Base-by-base conservation (phyloP, 2,797 vertebrate species). In the Oreonectes daqikongensis region DNA sequence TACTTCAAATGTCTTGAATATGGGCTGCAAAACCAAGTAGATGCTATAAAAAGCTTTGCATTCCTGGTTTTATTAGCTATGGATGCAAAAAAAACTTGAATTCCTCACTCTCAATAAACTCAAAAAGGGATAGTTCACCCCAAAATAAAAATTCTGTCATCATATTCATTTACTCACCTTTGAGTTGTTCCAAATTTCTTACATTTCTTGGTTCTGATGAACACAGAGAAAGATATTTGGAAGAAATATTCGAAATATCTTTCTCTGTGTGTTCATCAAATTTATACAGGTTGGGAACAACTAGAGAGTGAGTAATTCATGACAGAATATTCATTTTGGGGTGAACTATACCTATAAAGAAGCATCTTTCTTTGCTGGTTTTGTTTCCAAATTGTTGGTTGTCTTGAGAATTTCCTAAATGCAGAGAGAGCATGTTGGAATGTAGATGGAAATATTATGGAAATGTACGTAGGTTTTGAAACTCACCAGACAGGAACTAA, bases 1-100 rank as follows among this genome's bases (percentile, higher is more conserved):
- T 42, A 74, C 61, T 28, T 64, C 46, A 65, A 65, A 74, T 65
- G 32, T 40, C 20, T 64, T 52, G 30, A 50, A 38, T 22, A 64
- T 52, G 17, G 71, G 22, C 4, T 53, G 32, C n/a, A 35, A 40
- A 63, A 12, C 20, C 32, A 52, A 18, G 30, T 30, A 38, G 70
- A 35, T 5, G 5, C 30, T 38, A 15, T 71, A 71, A 72, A 72
- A 72, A 60, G 24, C 18, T 28, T 17, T n/a, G 48, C 57, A 63
- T 72, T 61, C 57, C 42, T 65, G 22, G 1, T 22, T 64, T 53
- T 52, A 35, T 38, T 52, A 64, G 59, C 32, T 73, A 40, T 40
- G 46, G 72, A 74, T 65, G 48, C 61, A 42, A 17, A 74, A n/a
- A 18, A 65, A 22, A 17, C 9, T 35, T 46, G 59, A 15, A 50